These are phyloP conservation scores for Drosophila suzukii DNA, from an alignment of 1,140 invertebrate genomes.

Conservation along the genomic window DNA sequence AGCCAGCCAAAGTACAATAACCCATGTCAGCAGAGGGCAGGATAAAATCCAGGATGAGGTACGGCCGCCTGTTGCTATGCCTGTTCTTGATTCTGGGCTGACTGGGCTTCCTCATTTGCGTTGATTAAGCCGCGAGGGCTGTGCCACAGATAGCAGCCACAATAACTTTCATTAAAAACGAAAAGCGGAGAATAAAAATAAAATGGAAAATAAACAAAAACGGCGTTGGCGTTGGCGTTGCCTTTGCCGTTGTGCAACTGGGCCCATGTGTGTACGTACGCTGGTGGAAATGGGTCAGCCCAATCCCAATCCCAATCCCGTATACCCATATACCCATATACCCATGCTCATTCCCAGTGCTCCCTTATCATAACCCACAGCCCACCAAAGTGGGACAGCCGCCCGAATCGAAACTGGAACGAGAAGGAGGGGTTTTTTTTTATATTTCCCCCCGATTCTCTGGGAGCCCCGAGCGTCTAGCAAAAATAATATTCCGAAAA, in stretches of 20 bases:
- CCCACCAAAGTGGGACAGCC: constrained; percentile 22
- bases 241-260: constrained; percentile 28
- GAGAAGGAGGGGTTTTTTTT: too few relatives aligned
- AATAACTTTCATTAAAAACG: constrained; percentile 64
- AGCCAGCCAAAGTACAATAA: constrained; percentile 58
- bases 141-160: constrained; percentile 47
- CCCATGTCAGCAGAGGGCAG: constrained; percentile 12
- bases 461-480: constrained; percentile 19
- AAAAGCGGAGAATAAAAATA: constrained; percentile 43
- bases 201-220: constrained; percentile 42
- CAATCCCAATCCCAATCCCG: constrained; percentile 15
- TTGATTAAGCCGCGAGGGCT: constrained; percentile 61
- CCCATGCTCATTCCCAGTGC: constrained; percentile 11
- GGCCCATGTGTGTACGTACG: constrained; percentile 12
- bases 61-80: constrained; percentile 62
- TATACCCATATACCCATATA: too few relatives aligned
- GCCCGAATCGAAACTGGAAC: constrained; percentile 40
- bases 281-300: constrained; percentile 60
- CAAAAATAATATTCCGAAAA: constrained; percentile 43
- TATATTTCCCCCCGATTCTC: not conserved
- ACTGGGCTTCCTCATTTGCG: constrained; percentile 60
- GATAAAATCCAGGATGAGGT: constrained; percentile 2
- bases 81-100: constrained; percentile 7
- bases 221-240: too few relatives aligned
- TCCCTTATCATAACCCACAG: constrained; percentile 38